Evolutionary conservation across 2,888 invertebrate species (phyloP), one percentile per base, ranked within the genome.

Genomic region (Eilema depressum): DNA sequence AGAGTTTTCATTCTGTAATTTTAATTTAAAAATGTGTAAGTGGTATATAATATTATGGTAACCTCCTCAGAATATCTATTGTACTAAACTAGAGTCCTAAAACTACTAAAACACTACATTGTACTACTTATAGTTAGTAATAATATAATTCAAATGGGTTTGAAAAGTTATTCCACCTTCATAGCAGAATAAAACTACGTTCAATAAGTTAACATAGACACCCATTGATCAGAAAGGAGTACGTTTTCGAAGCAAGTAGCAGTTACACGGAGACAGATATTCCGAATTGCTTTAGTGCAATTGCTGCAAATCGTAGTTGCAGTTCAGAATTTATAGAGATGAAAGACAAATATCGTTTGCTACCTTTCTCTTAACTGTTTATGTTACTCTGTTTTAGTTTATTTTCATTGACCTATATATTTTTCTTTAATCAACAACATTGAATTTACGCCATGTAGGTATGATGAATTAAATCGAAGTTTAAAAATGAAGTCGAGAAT

Each of bases 231-330:
- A 74, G 26, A 41, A 47, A 70, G 71, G 72, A 10, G 28, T 60
- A 41, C 60, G 60, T 41, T 47, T 66, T 30, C 26, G 28, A 70
- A 63, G 63, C 63, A 61, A 68, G n/a, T 33, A 71, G 63, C 60
- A 65, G 63, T 41, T 41, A 59, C 61, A 60, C 33, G 12, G 64
- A 57, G 63, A 71, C 17, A 57, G 17, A 69, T 63, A 78, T 78
- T 57, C 47, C 17, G 68, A 69, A 78, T 72, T 66, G 61, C 68
- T 69, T 78, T 78, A 71, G 62, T 59, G 66, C 67, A 62, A 78
- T n/a, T 75, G 63, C 68, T 78, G 25, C 60, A 60, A 72, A 80
- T 67, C 68, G 69, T 62, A 71, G 56, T 66, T 23, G 65, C 56
- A 67, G 60, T 70, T 80, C 63, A 69, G 70, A 62, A 69, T 64